Conservation (phyloP, 2,888 invertebrate species). For the Standfussiana lucernea region DNA sequence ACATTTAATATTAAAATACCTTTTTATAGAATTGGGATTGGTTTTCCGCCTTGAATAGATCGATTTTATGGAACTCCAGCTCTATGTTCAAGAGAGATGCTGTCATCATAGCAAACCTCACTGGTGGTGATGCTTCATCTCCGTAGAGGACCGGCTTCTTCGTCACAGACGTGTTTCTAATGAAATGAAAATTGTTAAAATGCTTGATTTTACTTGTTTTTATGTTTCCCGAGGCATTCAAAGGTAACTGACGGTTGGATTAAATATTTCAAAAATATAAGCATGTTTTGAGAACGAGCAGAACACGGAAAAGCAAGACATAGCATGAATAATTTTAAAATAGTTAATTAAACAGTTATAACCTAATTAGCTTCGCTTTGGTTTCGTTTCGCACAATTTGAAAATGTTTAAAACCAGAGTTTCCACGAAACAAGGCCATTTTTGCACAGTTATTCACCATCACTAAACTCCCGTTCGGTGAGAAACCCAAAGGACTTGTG, state of each 20-base stretch:
- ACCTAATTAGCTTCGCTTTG: not conserved
- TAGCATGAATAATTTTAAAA: not conserved
- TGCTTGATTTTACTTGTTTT: not conserved
- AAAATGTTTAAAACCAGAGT: constrained; percentile 4
- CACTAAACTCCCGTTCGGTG: not conserved
- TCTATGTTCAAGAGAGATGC: constrained; percentile 84
- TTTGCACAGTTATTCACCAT: not conserved
- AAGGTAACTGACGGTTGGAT: not conserved
- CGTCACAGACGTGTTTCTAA: constrained; percentile 45
- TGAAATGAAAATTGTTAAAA: not conserved
- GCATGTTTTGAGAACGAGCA: not conserved
- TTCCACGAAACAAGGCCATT: constrained; percentile 35
- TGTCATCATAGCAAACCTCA: constrained; percentile 89
- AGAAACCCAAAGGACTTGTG: constrained; percentile 11
- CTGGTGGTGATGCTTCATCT: constrained; percentile 88
- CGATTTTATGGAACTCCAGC: constrained; percentile 85
- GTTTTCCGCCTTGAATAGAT: constrained; percentile 85
- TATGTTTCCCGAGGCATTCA: not conserved
- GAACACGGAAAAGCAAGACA: not conserved
- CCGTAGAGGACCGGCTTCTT: constrained; percentile 84
- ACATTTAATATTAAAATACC: constrained; percentile 64
- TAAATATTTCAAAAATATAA: not conserved
- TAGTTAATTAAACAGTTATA: not conserved
- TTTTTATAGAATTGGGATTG: constrained; percentile 77
- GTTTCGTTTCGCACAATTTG: constrained; percentile 6